phyloP scores from a whole-genome alignment of 2,888 invertebrate genomes.

The Candidula unifasciata region DNA sequence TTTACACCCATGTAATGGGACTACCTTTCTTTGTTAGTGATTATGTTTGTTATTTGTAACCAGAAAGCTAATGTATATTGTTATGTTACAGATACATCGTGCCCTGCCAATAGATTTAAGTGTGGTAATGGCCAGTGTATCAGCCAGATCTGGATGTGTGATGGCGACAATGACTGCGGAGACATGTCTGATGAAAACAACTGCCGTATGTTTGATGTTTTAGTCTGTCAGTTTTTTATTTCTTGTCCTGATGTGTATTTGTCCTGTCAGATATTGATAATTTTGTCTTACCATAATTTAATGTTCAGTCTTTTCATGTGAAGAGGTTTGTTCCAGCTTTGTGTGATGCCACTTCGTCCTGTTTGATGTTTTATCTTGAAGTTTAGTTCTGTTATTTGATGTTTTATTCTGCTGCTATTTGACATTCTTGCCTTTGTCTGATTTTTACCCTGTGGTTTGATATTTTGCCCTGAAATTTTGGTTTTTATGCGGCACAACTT shows the following conservation, averaged over 20 bases:
- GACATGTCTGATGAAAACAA: constrained; percentile 97
- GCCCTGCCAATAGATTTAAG: constrained; percentile 61
- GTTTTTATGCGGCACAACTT: neutral
- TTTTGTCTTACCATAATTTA: too few relatives aligned
- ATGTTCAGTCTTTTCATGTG: too few relatives aligned
- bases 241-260: too few relatives aligned
- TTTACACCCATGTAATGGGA: too few relatives aligned
- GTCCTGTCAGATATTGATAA: neutral
- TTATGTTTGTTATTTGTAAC: too few relatives aligned
- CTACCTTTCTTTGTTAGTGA: too few relatives aligned
- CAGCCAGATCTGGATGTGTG: constrained; percentile 87
- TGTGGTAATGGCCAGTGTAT: constrained; percentile 71
- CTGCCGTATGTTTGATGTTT: constrained; percentile 80
- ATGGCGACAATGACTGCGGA: constrained; percentile 96
- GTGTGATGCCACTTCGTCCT: neutral
- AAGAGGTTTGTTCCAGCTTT: neutral
- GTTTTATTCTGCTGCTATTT: neutral
- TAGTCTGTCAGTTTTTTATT: neutral
- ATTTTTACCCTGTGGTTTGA: neutral
- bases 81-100: constrained; percentile 76
- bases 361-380: neutral
- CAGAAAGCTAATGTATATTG: too few relatives aligned
- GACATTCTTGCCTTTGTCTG: neutral
- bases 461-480: neutral
- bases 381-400: neutral